Base-by-base conservation (phyloP, 2,113 vertebrate genomes). In the Tupaia tana region DNA sequence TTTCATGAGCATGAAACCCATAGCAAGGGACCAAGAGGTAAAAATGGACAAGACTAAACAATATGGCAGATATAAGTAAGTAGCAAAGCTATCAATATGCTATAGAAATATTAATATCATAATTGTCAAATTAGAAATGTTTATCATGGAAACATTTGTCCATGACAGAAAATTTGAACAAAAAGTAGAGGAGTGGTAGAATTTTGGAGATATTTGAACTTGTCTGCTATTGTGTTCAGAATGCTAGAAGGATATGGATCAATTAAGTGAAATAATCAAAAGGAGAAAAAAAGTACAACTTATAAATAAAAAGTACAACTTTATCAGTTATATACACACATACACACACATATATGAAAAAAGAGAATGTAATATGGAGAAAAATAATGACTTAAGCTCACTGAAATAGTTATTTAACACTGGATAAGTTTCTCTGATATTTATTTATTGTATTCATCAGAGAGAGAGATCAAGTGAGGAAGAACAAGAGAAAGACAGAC, bases 61-160 rank as follows among this genome's bases (percentile, higher is more conserved):
- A 75, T 69, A 52, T 74, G 79, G 27, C 22, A 12, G 13, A 59
- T 34, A 10, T 82, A 5, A 25, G 29, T n/a, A 58, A 75, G 74
- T 77, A 92, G 79, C 56, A 82, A 89, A 95, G 73, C 12, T 63
- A 5, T 79, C 79, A 27, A n/a, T 88, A 71, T 54, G 81, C 27
- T 89, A 24, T 86, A 85, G 69, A 85, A 93, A 75, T 88, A 34
- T 10, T 74, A 66, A 43, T 94, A 34, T 54, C 56, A 59, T 89
- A 43, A 24, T 85, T 79, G 20, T 59, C 58, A 80, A 63, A 58
- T 61, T 67, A 80, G 59, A 95, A 73, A 58, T 77, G 22, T 73
- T 85, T 83, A 52, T 69, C 25, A 14, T 31, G n/a, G 58, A 86
- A 80, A 10, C 20, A 16, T 61, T 58, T 34, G 69, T 94, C 29